Percentiles rank a stretch among this genome's conserved stretches.
Conservation (phyloP, 2,113 vertebrate genomes). For the Petrocephalus microphthalmus region DNA sequence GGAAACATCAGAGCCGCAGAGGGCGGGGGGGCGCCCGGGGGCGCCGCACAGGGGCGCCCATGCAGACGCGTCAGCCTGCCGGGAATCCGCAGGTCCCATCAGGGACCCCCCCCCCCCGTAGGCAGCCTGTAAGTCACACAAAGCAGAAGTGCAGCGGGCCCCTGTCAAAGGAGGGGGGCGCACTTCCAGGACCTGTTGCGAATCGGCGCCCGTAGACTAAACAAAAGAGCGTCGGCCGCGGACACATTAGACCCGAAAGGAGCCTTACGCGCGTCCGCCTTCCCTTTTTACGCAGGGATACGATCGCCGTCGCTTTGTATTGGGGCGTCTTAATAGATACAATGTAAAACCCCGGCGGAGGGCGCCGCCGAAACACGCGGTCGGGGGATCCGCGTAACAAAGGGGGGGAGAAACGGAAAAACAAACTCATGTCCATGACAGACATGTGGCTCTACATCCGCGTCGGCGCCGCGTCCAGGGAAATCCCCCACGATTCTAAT, state of each 20-base stretch:
- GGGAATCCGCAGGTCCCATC: not conserved
- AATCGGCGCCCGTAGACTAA: conserved; percentile 69
- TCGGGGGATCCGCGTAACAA: too few species aligned
- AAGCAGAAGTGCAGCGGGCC: conserved; percentile 55
- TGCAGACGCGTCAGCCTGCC: not conserved
- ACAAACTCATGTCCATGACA: not conserved
- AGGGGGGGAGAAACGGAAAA: too few species aligned
- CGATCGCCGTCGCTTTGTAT: not conserved
- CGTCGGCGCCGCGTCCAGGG: not conserved
- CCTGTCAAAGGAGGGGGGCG: conserved; percentile 42
- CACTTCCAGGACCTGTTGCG: conserved; percentile 66
- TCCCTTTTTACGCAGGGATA: not conserved
- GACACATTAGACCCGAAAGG: conserved; percentile 35
- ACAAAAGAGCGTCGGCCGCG: conserved; percentile 61
- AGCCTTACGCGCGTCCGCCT: conserved; percentile 4
- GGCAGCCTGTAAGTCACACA: not conserved
- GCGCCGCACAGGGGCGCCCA: too few species aligned
- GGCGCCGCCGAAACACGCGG: too few species aligned
- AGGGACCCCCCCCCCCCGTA: not conserved
- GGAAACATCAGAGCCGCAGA: not conserved
- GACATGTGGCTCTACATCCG: not conserved
- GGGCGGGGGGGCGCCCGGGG: not conserved
- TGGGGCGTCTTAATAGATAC: too few species aligned
- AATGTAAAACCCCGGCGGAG: too few species aligned
- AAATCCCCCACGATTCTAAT: not conserved